Evolutionary conservation across 2,113 vertebrate species (phyloP).

Genomic region (Ptychochromis oligacanthus): DNA sequence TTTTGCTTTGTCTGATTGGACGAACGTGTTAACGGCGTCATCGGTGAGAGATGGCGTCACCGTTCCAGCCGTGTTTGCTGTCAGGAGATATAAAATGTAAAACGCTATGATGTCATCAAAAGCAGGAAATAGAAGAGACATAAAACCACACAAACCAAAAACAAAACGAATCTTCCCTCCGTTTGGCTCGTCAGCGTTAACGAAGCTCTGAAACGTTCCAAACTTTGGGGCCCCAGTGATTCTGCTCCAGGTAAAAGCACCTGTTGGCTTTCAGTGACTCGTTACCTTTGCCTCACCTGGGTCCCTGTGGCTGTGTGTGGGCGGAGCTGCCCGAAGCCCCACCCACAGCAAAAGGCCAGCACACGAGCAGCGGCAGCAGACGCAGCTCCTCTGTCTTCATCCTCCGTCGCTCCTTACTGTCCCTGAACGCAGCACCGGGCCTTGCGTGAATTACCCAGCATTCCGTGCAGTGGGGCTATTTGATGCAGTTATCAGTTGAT

Average conservation of each 20-base stretch:
- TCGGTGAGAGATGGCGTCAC: too few relatives aligned
- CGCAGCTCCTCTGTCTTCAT: not conserved
- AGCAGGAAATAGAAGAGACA: too few relatives aligned
- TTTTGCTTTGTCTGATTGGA: too few relatives aligned
- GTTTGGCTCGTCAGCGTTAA: not conserved
- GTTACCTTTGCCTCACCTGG: not conserved
- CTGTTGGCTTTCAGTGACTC: not conserved
- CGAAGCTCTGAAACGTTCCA: not conserved
- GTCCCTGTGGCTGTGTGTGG: not conserved
- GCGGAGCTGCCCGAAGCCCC: not conserved
- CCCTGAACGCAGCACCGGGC: not conserved
- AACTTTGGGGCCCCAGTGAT: too few relatives aligned
- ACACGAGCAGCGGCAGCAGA: not conserved
- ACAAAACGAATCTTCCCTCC: too few relatives aligned
- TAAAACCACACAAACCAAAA: too few relatives aligned
- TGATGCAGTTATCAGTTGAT: not conserved
- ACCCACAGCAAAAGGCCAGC: not conserved
- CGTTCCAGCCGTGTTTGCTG: too few relatives aligned
- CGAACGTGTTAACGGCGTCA: too few relatives aligned
- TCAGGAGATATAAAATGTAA: too few relatives aligned
- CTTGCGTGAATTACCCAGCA: not conserved
- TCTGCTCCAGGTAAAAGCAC: too few relatives aligned
- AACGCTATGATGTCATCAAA: too few relatives aligned
- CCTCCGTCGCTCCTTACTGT: too few relatives aligned
- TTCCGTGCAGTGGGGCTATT: not conserved